Conservation (phyloP, 2,113 vertebrate genomes). For the Psophia crepitans region DNA sequence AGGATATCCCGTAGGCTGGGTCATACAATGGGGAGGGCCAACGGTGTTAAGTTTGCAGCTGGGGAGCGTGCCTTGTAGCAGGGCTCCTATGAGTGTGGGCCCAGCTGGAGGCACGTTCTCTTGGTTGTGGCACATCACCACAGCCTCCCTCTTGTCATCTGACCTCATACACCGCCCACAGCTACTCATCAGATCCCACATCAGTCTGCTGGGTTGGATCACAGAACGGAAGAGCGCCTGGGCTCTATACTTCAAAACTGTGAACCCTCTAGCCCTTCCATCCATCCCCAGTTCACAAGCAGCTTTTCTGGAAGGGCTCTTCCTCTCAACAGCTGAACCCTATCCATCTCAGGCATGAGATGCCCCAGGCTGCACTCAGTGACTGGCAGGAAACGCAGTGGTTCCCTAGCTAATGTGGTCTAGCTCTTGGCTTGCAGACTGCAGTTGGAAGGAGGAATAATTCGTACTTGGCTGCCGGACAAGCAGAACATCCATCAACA, state of each 20-base stretch:
- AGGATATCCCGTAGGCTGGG: slow-evolving; percentile 27
- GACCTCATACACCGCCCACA: background rate
- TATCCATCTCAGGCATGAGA: slow-evolving; percentile 34
- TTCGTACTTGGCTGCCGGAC: slow-evolving; percentile 38
- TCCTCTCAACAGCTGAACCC: slow-evolving; percentile 43
- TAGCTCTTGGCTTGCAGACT: slow-evolving; percentile 32
- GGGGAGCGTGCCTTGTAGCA: slow-evolving; percentile 10
- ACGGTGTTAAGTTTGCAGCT: slow-evolving; percentile 1
- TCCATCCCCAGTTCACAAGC: background rate
- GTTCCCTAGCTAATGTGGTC: slow-evolving; percentile 35
- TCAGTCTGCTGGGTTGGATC: background rate
- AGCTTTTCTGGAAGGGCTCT: slow-evolving; percentile 24
- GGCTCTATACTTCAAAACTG: background rate
- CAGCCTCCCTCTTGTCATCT: background rate
- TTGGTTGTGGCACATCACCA: background rate
- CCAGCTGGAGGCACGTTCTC: slow-evolving; percentile 11
- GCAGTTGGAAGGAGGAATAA: slow-evolving; percentile 28
- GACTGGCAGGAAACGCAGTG: slow-evolving; percentile 39
- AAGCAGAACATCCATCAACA: slow-evolving; percentile 46
- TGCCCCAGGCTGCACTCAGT: slow-evolving; percentile 40
- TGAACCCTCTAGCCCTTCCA: background rate
- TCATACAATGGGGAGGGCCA: background rate
- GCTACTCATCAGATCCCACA: slow-evolving; percentile 12
- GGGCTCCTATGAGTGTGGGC: slow-evolving; percentile 11
- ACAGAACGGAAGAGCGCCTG: background rate